These are phyloP conservation scores for Chelonus insularis DNA, from an alignment of 1,140 invertebrate species.

Conservation along the genomic window DNA sequence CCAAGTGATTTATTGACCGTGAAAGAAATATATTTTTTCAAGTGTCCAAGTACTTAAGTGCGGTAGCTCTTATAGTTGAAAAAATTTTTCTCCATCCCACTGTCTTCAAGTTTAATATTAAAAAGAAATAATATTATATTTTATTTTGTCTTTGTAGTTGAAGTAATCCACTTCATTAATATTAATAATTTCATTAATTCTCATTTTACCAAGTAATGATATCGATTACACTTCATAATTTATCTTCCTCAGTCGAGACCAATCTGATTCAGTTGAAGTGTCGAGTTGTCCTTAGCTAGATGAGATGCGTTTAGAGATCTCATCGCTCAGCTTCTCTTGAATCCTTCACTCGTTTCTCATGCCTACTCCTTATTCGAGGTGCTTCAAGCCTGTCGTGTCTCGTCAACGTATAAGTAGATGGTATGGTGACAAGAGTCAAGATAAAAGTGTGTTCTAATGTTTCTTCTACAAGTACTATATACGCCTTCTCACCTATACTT, in stretches of 20 bases:
- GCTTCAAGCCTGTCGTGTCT: neutral
- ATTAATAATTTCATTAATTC: conserved; percentile 13
- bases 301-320: conserved; percentile 13
- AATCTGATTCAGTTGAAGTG: conserved; percentile 19
- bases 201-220: conserved; percentile 7
- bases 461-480: neutral
- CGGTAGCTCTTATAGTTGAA: too few species aligned
- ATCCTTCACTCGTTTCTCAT: neutral
- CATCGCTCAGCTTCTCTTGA: conserved; percentile 8
- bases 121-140: too few species aligned
- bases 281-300: conserved; percentile 12
- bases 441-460: neutral
- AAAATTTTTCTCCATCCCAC: too few species aligned
- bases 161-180: conserved; percentile 2
- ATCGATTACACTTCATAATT: conserved; percentile 4
- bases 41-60: neutral
- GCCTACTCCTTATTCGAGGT: neutral
- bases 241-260: conserved; percentile 9
- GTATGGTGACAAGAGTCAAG: neutral
- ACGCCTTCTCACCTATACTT: neutral
- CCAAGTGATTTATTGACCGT: conserved; percentile 1
- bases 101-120: neutral
- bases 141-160: too few species aligned
- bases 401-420: conserved; percentile 1
- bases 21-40: neutral